Evolutionary conservation across 30 jellyfish, hydroid and myxozoan genomes (phyloP).

Genomic region (Cassiopea xamachana): DNA sequence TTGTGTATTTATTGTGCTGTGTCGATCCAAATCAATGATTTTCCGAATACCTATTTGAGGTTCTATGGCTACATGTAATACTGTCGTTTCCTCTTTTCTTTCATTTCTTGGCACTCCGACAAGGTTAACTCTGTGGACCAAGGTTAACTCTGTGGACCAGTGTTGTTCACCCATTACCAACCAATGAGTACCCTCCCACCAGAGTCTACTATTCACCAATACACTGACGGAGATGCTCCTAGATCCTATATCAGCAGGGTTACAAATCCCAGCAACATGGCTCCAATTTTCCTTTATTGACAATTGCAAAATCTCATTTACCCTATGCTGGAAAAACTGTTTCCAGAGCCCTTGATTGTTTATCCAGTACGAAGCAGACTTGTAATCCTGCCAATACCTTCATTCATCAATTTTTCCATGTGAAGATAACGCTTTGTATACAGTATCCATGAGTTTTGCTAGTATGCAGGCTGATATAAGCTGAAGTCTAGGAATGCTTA

Average conservation of each 20-base stretch:
- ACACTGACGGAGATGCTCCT: constrained; percentile 43
- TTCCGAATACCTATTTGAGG: not conserved
- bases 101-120: constrained; percentile 15
- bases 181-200: constrained; percentile 72
- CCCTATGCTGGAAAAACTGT: constrained; percentile 61
- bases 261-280: constrained; percentile 48
- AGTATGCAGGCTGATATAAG: constrained; percentile 39
- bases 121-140: constrained; percentile 35
- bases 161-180: constrained; percentile 26
- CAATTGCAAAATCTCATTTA: constrained; percentile 37
- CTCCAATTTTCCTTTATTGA: constrained; percentile 29
- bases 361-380: constrained; percentile 41
- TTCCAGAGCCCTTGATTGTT: constrained; percentile 51
- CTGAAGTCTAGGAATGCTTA: constrained; percentile 41
- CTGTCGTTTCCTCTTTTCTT: constrained; percentile 11
- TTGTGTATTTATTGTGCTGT: constrained; percentile 3
- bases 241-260: constrained; percentile 71
- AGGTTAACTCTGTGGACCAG: constrained; percentile 34
- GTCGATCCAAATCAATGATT: constrained; percentile 4
- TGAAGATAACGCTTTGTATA: constrained; percentile 12
- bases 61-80: constrained; percentile 1
- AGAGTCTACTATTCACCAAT: constrained; percentile 9
- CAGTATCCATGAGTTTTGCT: constrained; percentile 46
- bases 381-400: constrained; percentile 51
- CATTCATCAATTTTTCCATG: constrained; percentile 18